Conservation (phyloP, 2,113 vertebrate species). For the Stomatorhinus ivindoensis region DNA sequence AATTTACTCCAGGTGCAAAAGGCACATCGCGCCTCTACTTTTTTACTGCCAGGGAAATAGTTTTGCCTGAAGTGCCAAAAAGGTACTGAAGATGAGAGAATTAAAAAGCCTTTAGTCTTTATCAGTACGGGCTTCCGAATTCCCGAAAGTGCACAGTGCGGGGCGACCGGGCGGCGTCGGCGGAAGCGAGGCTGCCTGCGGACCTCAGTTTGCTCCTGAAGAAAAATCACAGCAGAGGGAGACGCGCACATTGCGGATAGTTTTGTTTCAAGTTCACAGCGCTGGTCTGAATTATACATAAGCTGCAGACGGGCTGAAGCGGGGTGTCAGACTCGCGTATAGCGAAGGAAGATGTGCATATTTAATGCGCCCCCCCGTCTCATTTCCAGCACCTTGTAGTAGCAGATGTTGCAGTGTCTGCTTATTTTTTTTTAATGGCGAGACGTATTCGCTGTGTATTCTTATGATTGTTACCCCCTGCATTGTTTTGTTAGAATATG, state of each 20-base stretch:
- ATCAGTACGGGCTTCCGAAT: neutral
- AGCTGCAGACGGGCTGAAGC: neutral
- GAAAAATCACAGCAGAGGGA: neutral
- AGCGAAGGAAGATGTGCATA: constrained; percentile 2
- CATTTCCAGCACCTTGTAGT: neutral
- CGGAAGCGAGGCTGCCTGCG: neutral
- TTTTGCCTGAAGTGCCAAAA: neutral
- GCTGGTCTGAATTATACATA: neutral
- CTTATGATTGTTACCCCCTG: neutral
- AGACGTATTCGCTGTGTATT: neutral
- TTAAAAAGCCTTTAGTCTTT: neutral
- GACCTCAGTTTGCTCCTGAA: neutral
- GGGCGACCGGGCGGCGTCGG: neutral
- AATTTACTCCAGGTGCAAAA: neutral
- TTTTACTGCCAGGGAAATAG: neutral
- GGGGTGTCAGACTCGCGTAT: neutral
- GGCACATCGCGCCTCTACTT: neutral
- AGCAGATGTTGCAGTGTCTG: neutral
- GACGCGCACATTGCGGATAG: neutral
- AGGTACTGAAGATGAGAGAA: neutral
- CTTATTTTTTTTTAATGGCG: neutral
- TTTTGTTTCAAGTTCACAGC: constrained; percentile 3
- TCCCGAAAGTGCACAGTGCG: neutral
- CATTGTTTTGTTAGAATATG: neutral
- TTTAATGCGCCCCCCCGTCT: neutral